Evolutionary conservation across 37 sponge, comb jelly and placozoan genomes (phyloP), one percentile per base, ranked within the genome.

Genomic region (Oscarella lobularis): DNA sequence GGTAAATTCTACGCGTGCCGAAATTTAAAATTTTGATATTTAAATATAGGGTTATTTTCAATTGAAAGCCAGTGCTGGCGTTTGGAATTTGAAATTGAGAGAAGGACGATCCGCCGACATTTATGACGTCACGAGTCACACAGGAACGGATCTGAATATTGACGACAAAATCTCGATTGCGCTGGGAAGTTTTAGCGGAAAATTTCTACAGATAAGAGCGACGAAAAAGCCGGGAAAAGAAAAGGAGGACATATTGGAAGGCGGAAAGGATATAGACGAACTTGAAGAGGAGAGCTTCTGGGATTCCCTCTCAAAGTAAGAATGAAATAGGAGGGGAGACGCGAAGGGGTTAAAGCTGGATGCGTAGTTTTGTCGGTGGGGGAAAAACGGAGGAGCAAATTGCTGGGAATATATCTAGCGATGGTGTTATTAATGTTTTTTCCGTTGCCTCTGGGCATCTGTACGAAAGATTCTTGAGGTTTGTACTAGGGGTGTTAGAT

Each of bases 401-500:
- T n/a, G n/a, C n/a, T n/a, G n/a, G n/a, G n/a, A n/a, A n/a, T n/a
- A n/a, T n/a, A n/a, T n/a, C n/a, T n/a, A n/a, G n/a, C 31, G 82
- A 90, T 77, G 89, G 88, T 9, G 87, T 84, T 29, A 96, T 96
- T 74, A 86, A 96, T 54, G 81, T 96, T 33, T 96, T 96, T 82
- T 89, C 92, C 33, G 70, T 96, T 67, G 96, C 96, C 35, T 96
- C 96, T 1, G 96, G 96, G 0, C 96, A 96, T 67, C 83, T 96
- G 3, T 96, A 96, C 76, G 96, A 96, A 67, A 65, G 96, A 36
- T 92, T 96, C 74, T 73, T 96, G 1, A 88, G 94, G 94, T 89
- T 68, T 40, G 66, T 5, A 48, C n/a, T n/a, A n/a, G n/a, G n/a
- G n/a, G n/a, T n/a, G n/a, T n/a, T n/a, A 70, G 14, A 20, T 27